phyloP scores from a whole-genome alignment of 2,888 invertebrate species.

The Lottia scabra region DNA sequence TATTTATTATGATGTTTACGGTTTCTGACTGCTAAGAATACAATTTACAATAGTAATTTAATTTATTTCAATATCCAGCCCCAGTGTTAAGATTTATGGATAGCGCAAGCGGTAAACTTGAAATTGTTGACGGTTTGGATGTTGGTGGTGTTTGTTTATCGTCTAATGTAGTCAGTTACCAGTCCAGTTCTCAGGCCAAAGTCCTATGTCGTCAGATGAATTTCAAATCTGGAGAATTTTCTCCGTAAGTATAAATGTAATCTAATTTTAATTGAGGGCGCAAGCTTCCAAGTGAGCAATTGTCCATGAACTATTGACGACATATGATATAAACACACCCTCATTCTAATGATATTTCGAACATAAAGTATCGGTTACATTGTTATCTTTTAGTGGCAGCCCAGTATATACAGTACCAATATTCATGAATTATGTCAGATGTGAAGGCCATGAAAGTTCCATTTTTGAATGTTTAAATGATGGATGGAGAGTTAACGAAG shows the following conservation, averaged over 20 bases:
- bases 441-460: background rate
- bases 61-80: background rate
- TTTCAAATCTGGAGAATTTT: background rate
- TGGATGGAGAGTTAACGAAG: background rate
- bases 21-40: too few species aligned
- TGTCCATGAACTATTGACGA: too few species aligned
- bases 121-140: background rate
- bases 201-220: background rate
- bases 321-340: too few species aligned
- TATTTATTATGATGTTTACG: too few species aligned
- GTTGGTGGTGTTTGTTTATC: background rate
- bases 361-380: too few species aligned
- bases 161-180: too few species aligned
- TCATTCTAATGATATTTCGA: too few species aligned
- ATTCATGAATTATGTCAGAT: background rate
- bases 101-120: background rate
- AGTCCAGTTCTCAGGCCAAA: background rate
- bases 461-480: background rate
- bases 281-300: too few species aligned
- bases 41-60: background rate
- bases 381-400: too few species aligned
- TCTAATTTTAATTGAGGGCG: too few species aligned
- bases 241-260: too few species aligned
- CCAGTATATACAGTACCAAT: background rate
- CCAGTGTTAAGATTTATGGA: background rate